Percentiles rank a stretch among this genome's conserved stretches.
These are phyloP conservation scores for Allophyes oxyacanthae DNA, from an alignment of 2,888 invertebrate genomes.

Conservation along the genomic window DNA sequence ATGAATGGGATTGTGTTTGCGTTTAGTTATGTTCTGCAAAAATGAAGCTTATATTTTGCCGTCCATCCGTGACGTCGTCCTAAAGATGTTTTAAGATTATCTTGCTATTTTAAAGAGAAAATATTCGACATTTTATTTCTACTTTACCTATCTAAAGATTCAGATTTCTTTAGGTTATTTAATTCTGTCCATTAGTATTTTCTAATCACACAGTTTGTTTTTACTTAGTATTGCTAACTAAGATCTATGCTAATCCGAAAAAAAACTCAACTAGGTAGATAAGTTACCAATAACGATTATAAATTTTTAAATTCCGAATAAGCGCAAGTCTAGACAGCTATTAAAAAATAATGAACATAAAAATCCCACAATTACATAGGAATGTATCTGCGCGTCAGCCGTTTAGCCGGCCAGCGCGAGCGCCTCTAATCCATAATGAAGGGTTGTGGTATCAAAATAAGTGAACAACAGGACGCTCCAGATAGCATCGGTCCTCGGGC, in stretches of 20 bases:
- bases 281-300: no score
- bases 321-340: conserved; percentile 15
- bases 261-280: no score
- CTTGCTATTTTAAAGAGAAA: background rate
- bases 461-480: conserved; percentile 70
- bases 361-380: conserved; percentile 48
- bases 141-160: no score
- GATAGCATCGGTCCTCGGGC: conserved; percentile 78
- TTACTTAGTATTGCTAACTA: no score
- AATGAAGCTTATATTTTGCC: conserved; percentile 29
- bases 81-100: conserved; percentile 27
- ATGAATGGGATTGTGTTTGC: conserved; percentile 37
- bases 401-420: conserved; percentile 58
- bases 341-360: conserved; percentile 42
- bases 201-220: no score
- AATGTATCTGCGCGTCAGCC: conserved; percentile 44
- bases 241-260: no score
- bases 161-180: no score
- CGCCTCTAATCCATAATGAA: conserved; percentile 84
- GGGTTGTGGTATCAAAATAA: conserved; percentile 75
- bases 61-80: background rate
- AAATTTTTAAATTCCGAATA: background rate
- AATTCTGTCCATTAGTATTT: no score
- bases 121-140: background rate
- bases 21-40: conserved; percentile 34